These are phyloP conservation scores for Spea bombifrons DNA, from an alignment of 2,113 vertebrate genomes.

Conservation along the genomic window DNA sequence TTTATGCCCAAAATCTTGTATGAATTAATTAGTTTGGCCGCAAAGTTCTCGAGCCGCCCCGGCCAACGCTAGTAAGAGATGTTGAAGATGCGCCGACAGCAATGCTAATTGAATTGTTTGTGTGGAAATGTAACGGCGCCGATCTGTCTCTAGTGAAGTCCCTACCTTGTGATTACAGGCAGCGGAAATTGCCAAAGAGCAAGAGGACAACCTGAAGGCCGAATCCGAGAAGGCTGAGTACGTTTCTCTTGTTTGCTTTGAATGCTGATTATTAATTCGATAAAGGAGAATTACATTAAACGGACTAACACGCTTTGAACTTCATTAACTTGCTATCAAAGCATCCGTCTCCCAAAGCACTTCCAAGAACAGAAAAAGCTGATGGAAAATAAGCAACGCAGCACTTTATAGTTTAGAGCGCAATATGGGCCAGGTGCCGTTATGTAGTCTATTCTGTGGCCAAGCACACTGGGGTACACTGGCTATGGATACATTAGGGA, in stretches of 20 bases:
- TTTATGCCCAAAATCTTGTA: conserved; percentile 11
- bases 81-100: conserved; percentile 9
- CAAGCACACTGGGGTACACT: too few relatives aligned
- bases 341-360: neutral
- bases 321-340: neutral
- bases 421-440: too few relatives aligned
- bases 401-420: too few relatives aligned
- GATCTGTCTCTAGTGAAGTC: conserved; percentile 33
- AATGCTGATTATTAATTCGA: neutral
- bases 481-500: too few relatives aligned
- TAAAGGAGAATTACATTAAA: neutral
- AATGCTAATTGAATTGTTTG: conserved; percentile 25
- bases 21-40: conserved; percentile 20
- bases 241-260: conserved; percentile 59
- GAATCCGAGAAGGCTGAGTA: conserved; percentile 93
- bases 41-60: conserved; percentile 3
- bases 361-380: too few relatives aligned
- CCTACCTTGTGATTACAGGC: conserved; percentile 61
- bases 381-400: too few relatives aligned
- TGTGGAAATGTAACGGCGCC: conserved; percentile 16
- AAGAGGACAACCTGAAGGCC: conserved; percentile 73
- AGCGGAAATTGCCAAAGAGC: conserved; percentile 70
- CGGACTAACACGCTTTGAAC: neutral
- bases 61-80: conserved; percentile 8
- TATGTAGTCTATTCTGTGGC: too few relatives aligned